Evolutionary conservation across 2,113 vertebrate species (phyloP).

Genomic region (Paedocypris sp.): DNA sequence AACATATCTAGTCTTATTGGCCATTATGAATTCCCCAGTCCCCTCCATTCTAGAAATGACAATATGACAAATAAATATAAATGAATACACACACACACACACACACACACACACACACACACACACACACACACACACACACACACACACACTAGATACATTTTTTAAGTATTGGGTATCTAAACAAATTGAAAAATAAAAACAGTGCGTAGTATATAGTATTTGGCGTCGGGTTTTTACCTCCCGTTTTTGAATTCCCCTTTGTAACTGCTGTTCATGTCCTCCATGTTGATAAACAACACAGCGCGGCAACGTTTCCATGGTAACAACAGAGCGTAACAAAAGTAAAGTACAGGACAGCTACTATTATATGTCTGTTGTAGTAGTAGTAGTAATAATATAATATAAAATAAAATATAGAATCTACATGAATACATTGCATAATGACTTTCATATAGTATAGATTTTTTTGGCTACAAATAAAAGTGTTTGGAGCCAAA

Average conservation of each 20-base stretch:
- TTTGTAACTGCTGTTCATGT: constrained; percentile 62
- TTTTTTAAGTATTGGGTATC: background rate
- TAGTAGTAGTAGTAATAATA: no score
- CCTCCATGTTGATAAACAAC: constrained; percentile 50
- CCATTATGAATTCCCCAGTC: constrained; percentile 67
- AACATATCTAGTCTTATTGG: constrained; percentile 69
- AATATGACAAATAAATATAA: background rate
- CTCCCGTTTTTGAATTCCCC: constrained; percentile 61
- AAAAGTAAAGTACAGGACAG: no score
- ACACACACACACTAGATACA: no score
- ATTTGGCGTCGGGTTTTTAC: constrained; percentile 40
- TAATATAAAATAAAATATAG: no score
- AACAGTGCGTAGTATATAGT: background rate
- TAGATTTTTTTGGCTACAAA: no score
- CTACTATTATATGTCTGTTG: no score
- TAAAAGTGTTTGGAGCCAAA: background rate
- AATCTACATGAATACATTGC: no score
- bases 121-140: no score
- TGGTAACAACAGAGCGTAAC: constrained; percentile 36
- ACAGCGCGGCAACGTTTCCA: constrained; percentile 26
- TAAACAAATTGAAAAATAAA: background rate
- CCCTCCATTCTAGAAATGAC: constrained; percentile 74
- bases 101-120: no score
- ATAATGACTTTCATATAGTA: no score
- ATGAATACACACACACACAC: no score